Evolutionary conservation across 2,888 invertebrate species (phyloP), one percentile per base, ranked within the genome.

Genomic region (Euphydryas editha): DNA sequence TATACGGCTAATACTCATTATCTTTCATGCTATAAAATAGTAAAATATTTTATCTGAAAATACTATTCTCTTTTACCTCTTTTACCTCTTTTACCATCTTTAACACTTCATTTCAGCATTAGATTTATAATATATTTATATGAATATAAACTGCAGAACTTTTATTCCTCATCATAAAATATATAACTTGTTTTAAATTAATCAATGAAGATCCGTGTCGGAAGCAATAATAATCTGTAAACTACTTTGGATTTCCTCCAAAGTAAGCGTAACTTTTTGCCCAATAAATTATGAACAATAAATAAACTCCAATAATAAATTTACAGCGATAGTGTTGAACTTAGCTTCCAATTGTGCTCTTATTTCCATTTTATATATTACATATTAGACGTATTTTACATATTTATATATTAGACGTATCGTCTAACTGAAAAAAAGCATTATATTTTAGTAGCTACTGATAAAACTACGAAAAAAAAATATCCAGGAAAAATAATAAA

Each of bases 251-350:
- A 57, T 65, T 57, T 65, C 56, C 49, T 62, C 56, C 62, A 56
- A 65, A 65, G 56, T 59, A 30, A 56, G 17, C 6, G 15, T 15
- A 47, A 65, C 47, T 54, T 60, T 44, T 13, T 13, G 55, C 59
- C 24, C 77, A 79, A 88, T 88, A 86, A 87, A 88, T 87, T 81
- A 76, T 74, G 75, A 76, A 77, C 80, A 81, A 84, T 85, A 86
- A 86, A 85, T 85, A 86, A 82, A 77, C 76, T 68, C 72, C 74
- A n/a, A 78, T 82, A 81, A 75, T 58, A 78, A 78, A 76, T 74
- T 60, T 70, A 47, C 64, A 59, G 42, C 4, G 42, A 47, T 68
- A 73, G 66, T 66, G 75, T 76, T 73, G 74, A 71, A 69, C 72
- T 54, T 30, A 30, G 20, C 57, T 57, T 39, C 54, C 17, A 36